These are phyloP conservation scores for Zophobas morio DNA, from an alignment of 1,140 invertebrate genomes.

Conservation along the genomic window DNA sequence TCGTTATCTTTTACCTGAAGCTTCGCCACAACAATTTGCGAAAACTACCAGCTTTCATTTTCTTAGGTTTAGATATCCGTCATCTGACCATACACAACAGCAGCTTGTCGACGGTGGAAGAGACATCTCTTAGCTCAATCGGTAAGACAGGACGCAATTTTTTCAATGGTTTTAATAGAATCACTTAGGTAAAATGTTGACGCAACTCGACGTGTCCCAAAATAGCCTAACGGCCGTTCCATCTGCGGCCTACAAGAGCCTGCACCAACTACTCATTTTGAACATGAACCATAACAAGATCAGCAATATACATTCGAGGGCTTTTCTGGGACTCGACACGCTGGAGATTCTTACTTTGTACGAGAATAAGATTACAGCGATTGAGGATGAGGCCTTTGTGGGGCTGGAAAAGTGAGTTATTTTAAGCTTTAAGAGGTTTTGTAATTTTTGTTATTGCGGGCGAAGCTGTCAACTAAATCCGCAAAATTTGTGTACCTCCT, in stretches of 20 bases:
- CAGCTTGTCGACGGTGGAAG: slow-evolving; percentile 88
- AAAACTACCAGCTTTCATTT: slow-evolving; percentile 87
- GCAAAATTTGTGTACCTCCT: too few relatives aligned
- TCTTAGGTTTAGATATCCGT: slow-evolving; percentile 88
- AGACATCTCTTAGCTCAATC: slow-evolving; percentile 86
- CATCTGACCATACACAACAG: slow-evolving; percentile 91
- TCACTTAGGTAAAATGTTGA: slow-evolving; percentile 81
- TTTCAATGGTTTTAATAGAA: background rate
- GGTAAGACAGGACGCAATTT: slow-evolving; percentile 70
- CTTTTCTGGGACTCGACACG: slow-evolving; percentile 88
- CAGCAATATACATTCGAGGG: slow-evolving; percentile 79
- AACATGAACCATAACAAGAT: slow-evolving; percentile 94
- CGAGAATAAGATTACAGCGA: slow-evolving; percentile 85
- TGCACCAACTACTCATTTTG: slow-evolving; percentile 87
- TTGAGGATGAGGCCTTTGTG: slow-evolving; percentile 86
- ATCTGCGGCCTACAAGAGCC: slow-evolving; percentile 82
- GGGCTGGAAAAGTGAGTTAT: slow-evolving; percentile 85
- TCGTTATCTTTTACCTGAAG: slow-evolving; percentile 89
- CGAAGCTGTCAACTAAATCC: too few relatives aligned
- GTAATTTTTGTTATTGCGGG: too few relatives aligned
- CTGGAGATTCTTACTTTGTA: slow-evolving; percentile 90
- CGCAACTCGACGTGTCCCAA: slow-evolving; percentile 86
- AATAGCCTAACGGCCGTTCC: slow-evolving; percentile 84
- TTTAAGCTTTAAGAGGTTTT: background rate
- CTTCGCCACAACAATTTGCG: slow-evolving; percentile 86